Percentiles rank a stretch among this genome's conserved stretches.
phyloP scores from a whole-genome alignment of 2,797 vertebrate genomes.

The Anguilla megastoma region DNA sequence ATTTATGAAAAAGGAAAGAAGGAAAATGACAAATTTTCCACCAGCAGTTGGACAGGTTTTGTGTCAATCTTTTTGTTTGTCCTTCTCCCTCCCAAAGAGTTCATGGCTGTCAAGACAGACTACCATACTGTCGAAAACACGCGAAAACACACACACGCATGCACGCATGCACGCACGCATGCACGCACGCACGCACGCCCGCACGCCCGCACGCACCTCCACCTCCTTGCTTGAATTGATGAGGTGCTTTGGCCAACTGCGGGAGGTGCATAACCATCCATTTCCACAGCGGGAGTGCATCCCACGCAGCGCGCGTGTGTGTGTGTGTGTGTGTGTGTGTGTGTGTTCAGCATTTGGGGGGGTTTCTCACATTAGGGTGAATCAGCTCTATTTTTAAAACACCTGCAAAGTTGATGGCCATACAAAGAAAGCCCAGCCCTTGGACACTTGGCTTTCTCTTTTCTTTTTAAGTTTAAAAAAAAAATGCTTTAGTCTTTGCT shows the following conservation, averaged over 20 bases:
- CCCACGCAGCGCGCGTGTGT: not conserved
- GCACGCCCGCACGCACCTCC: not conserved
- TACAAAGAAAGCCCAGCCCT: not conserved
- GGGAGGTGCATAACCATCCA: not conserved
- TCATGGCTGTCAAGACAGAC: not conserved
- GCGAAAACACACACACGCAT: not conserved
- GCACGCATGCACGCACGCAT: not conserved
- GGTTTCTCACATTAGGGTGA: not conserved
- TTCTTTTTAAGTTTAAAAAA: not conserved
- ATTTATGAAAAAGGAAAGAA: not conserved
- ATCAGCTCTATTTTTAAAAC: conserved; percentile 15
- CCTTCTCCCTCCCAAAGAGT: not conserved
- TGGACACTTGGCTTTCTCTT: not conserved
- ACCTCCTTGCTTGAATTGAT: not conserved
- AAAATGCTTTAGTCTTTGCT: not conserved
- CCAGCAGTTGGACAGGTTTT: not conserved
- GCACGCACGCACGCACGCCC: not conserved
- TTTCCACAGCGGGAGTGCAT: not conserved
- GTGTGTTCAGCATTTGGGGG: not conserved
- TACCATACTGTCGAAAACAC: not conserved
- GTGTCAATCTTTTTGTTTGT: not conserved
- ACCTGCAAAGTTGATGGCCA: not conserved
- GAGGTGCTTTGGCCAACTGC: not conserved
- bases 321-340: not conserved
- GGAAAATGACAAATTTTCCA: not conserved